Conservation (phyloP, 2,888 invertebrate species). For the Nyleta sp. region DNA sequence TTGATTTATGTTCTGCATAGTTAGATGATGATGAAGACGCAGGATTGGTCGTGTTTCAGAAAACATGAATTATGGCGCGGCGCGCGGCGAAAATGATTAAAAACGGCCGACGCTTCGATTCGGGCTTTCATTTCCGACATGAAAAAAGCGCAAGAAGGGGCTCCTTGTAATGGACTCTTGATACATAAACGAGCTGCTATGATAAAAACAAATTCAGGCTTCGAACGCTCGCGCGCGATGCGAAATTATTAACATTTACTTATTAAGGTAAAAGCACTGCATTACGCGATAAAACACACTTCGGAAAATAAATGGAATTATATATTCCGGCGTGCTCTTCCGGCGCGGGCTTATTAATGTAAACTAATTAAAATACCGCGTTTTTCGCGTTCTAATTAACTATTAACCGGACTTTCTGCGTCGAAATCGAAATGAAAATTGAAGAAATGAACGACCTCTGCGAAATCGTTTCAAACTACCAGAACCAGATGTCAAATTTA, state of each 20-base stretch:
- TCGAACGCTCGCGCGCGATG: neutral
- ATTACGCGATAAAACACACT: conserved; percentile 24
- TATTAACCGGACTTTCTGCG: conserved; percentile 87
- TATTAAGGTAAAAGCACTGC: conserved; percentile 43
- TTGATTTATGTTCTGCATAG: conserved; percentile 57
- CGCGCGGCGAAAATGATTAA: conserved; percentile 20
- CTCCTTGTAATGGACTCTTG: conserved; percentile 10
- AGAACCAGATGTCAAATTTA: conserved; percentile 87
- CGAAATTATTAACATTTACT: conserved; percentile 41
- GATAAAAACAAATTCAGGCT: conserved; percentile 18
- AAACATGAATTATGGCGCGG: conserved; percentile 20
- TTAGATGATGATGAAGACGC: conserved; percentile 54
- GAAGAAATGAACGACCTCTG: conserved; percentile 86
- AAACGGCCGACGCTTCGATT: conserved; percentile 3
- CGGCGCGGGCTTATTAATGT: conserved; percentile 3
- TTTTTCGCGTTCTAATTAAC: conserved; percentile 67
- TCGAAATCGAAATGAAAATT: conserved; percentile 88
- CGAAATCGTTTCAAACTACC: conserved; percentile 86
- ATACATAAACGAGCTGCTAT: conserved; percentile 7
- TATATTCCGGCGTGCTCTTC: conserved; percentile 1
- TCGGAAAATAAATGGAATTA: conserved; percentile 22
- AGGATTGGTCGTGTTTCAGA: conserved; percentile 29
- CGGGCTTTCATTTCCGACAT: conserved; percentile 1
- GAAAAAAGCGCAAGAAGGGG: neutral
- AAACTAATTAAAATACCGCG: conserved; percentile 20